These are phyloP conservation scores for Drosophila birchii DNA, from an alignment of 2,888 invertebrate species.

Conservation along the genomic window DNA sequence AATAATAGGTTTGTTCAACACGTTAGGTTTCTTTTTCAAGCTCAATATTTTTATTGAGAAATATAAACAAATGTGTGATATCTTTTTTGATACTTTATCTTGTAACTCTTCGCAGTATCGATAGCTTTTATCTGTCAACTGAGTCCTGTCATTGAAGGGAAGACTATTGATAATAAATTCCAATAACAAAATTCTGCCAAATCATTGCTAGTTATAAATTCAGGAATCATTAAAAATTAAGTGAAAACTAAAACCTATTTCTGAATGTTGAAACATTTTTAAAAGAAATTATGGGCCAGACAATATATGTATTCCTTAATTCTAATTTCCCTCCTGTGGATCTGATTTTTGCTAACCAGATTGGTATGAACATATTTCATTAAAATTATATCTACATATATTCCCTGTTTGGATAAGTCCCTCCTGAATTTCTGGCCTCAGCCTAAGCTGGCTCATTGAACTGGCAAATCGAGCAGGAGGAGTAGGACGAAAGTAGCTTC, in stretches of 20 bases:
- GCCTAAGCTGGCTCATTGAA: constrained; percentile 56
- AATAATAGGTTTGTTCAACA: too few relatives aligned
- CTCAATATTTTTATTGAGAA: too few relatives aligned
- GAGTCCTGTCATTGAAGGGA: too few relatives aligned
- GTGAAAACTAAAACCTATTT: background rate
- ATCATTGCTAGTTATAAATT: background rate
- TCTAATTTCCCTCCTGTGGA: background rate
- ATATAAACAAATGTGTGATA: background rate
- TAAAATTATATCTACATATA: background rate
- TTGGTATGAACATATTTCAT: background rate
- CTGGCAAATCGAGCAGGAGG: constrained; percentile 1
- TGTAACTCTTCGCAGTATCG: background rate
- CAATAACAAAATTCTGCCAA: background rate
- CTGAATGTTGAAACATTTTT: background rate
- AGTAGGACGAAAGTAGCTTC: constrained; percentile 19
- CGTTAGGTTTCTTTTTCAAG: too few relatives aligned
- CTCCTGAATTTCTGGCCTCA: background rate
- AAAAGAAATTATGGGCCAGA: too few relatives aligned
- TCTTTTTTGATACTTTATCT: background rate
- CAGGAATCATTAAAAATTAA: background rate
- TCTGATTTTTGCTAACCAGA: background rate
- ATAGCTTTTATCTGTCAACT: background rate
- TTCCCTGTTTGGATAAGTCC: background rate
- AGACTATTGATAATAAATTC: background rate
- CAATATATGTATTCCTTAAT: too few relatives aligned